Conservation (phyloP, 1,140 invertebrate genomes). For the Wasmannia auropunctata region DNA sequence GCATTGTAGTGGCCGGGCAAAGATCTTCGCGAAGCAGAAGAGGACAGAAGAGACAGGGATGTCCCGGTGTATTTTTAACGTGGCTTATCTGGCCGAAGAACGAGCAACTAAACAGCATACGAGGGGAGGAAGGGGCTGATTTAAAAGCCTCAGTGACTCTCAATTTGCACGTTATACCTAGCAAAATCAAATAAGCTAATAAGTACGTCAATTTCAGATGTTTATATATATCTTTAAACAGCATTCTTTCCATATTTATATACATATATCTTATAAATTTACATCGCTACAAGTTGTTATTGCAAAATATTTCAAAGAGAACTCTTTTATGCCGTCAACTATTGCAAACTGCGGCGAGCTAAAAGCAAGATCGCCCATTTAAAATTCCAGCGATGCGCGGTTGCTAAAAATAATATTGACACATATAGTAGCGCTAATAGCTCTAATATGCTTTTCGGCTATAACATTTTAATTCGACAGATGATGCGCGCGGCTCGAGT, state of each 20-base stretch:
- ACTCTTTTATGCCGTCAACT: neutral
- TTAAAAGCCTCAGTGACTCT: constrained; percentile 65
- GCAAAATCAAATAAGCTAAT: neutral
- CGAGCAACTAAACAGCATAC: constrained; percentile 62
- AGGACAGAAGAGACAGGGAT: constrained; percentile 23
- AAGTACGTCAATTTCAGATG: neutral
- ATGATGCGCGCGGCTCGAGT: neutral
- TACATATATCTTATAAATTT: neutral
- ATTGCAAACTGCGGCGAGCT: neutral
- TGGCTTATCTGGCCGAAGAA: constrained; percentile 59
- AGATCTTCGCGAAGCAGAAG: constrained; percentile 35
- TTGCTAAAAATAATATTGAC: constrained; percentile 57
- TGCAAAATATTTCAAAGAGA: neutral
- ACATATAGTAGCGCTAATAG: constrained; percentile 15
- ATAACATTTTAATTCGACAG: constrained; percentile 53
- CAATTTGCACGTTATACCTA: constrained; percentile 20
- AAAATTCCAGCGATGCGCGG: neutral
- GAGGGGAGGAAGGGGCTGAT: constrained; percentile 38
- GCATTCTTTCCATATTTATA: neutral
- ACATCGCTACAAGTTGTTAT: neutral
- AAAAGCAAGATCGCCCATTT: neutral
- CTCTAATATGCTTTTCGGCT: constrained; percentile 31
- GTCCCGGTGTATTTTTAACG: constrained; percentile 64
- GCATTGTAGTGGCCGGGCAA: constrained; percentile 43
- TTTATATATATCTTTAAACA: neutral